Evolutionary conservation across 2,888 invertebrate genomes (phyloP), one percentile per base, ranked within the genome.

Genomic region (Melieria picta): DNA sequence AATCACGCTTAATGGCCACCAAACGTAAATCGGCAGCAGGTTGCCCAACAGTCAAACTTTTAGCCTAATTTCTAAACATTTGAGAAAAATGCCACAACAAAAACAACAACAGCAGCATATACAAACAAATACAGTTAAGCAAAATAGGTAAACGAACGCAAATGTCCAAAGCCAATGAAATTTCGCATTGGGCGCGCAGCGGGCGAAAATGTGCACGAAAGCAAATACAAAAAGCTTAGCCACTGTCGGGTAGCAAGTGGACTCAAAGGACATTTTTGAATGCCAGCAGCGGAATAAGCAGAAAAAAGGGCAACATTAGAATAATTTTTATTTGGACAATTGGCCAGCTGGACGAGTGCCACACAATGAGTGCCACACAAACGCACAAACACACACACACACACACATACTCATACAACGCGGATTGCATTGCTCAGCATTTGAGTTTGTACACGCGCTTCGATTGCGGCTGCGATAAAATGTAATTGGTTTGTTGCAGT

Each of bases 311-410:
- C 30, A 30, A 45, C 11, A 60, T 48, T 48, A 42, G 56, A 60
- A 60, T 60, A 67, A 60, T 45, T 60, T 67, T 67, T 67, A 61
- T 61, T 61, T 60, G 67, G 60, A 67, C 67, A 67, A 67, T 67
- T 67, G 67, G 67, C 67, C 67, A 67, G 61, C 67, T 67, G 67
- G 67, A 67, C 67, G 30, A 67, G 50, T 67, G 67, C 67, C 67
- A 67, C 30, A 30, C 67, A 43, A 67, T 65, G 64, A 30, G 30
- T 30, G 30, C 30, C 30, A 30, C 30, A 30, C 30, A 30, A 30
- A 30, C 30, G 30, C 30, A 30, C 30, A 30, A 30, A 30, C 30
- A 30, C 30, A 30, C 30, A 16, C 16, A 16, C 16, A 16, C 16
- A 16, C 16, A 30, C 30, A 30, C 30, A 30, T 30, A 30, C 30